Percentiles rank a stretch among this genome's conserved stretches.
phyloP scores from a whole-genome alignment of 2,113 vertebrate genomes.

The Oncorhynchus masou region DNA sequence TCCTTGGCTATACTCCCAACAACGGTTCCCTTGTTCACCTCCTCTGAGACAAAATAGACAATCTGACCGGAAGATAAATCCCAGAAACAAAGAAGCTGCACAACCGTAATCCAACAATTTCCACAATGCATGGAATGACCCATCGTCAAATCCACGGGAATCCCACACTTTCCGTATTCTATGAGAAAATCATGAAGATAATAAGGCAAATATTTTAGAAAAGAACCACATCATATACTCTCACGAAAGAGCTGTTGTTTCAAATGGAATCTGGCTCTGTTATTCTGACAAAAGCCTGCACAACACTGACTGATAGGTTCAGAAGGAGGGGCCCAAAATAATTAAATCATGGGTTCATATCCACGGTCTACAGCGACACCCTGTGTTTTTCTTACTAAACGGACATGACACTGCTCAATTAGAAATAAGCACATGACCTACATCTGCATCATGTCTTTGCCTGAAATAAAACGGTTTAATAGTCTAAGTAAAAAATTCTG shows the following conservation, averaged over 20 bases:
- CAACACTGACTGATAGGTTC: background rate
- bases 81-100: background rate
- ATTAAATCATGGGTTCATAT: background rate
- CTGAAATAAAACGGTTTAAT: too few relatives aligned
- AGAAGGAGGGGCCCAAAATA: background rate
- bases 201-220: background rate
- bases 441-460: background rate
- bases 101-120: background rate
- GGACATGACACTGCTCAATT: background rate
- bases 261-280: background rate
- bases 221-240: background rate
- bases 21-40: too few relatives aligned
- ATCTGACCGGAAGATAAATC: too few relatives aligned
- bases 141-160: background rate
- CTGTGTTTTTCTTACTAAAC: background rate
- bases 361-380: slow-evolving; percentile 15
- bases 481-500: too few relatives aligned
- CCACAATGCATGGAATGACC: background rate
- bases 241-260: background rate
- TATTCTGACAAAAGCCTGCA: slow-evolving; percentile 48
- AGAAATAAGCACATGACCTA: background rate
- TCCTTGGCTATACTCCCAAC: too few relatives aligned
- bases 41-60: too few relatives aligned
- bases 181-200: background rate
- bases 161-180: background rate